Percentiles rank a stretch among this genome's conserved stretches.
Evolutionary conservation across 2,113 vertebrate genomes (phyloP).

Genomic region (Calypte anna): DNA sequence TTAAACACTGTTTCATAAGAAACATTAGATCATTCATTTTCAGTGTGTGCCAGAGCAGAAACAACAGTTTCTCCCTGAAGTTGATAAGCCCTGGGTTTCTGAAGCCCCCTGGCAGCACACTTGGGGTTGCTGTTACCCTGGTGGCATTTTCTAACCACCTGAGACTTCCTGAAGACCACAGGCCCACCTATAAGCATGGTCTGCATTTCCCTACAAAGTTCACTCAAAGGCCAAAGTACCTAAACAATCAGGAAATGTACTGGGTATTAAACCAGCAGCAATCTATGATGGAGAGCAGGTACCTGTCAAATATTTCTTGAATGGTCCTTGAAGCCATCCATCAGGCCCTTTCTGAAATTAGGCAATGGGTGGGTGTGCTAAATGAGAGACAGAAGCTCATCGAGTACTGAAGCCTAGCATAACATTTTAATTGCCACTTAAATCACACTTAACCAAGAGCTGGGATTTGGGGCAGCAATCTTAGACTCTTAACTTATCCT

Average conservation of each 20-base stretch:
- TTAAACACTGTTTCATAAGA: not conserved
- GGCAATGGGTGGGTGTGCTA: not conserved
- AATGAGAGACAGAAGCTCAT: conserved; percentile 10
- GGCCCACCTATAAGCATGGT: fast-evolving
- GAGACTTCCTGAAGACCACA: not conserved
- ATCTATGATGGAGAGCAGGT: not conserved
- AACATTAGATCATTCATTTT: not conserved
- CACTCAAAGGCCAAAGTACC: not conserved
- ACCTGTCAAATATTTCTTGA: conserved; percentile 10
- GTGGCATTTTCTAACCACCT: not conserved
- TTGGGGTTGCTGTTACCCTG: not conserved
- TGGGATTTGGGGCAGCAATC: conserved; percentile 51
- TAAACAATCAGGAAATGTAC: not conserved
- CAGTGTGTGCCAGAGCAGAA: not conserved
- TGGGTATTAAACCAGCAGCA: not conserved
- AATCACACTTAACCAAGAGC: conserved; percentile 48
- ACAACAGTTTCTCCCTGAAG: not conserved
- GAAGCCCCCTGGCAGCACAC: fast-evolving
- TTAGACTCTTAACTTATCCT: conserved; percentile 35
- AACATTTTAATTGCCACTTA: conserved; percentile 61
- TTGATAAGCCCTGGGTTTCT: not conserved
- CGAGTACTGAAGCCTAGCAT: not conserved
- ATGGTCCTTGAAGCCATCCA: not conserved
- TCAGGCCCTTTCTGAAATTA: conserved; percentile 29
- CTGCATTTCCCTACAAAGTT: not conserved